Conservation (phyloP, 2,113 vertebrate species). For the Callionymus lyra region DNA sequence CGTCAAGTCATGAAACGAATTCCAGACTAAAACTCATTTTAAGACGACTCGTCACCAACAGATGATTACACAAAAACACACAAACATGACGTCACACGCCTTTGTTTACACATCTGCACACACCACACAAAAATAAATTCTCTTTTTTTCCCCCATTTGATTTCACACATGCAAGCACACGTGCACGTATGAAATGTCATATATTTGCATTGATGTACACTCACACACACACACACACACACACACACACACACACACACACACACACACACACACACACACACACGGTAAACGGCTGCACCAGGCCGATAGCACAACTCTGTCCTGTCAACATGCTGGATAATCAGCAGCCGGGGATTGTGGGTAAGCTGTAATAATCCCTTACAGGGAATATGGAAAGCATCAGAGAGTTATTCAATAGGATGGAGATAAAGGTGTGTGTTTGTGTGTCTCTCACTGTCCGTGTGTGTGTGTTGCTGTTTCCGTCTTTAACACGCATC, state of each 20-base stretch:
- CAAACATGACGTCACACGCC: too few relatives aligned
- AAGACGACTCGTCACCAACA: too few relatives aligned
- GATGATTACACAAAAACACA: too few relatives aligned
- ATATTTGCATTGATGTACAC: neutral
- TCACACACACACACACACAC: conserved; percentile 12
- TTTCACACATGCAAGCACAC: too few relatives aligned
- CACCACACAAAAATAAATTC: too few relatives aligned
- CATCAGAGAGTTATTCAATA: conserved; percentile 66
- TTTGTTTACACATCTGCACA: too few relatives aligned
- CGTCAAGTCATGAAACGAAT: too few relatives aligned
- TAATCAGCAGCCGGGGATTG: conserved; percentile 68
- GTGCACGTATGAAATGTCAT: too few relatives aligned
- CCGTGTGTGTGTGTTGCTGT: conserved; percentile 7
- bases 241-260: conserved; percentile 7
- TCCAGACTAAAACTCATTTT: too few relatives aligned
- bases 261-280: conserved; percentile 12
- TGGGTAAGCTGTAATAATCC: conserved; percentile 70
- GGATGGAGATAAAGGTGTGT: conserved; percentile 59
- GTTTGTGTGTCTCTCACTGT: conserved; percentile 5
- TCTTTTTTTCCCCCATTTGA: too few relatives aligned
- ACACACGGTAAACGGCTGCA: conserved; percentile 44
- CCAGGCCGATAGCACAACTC: conserved; percentile 58
- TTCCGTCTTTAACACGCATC: conserved; percentile 43
- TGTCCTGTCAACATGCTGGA: conserved; percentile 63
- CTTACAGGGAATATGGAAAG: conserved; percentile 63